Conservation (phyloP, 1,140 invertebrate genomes). For the Drosophila insularis region DNA sequence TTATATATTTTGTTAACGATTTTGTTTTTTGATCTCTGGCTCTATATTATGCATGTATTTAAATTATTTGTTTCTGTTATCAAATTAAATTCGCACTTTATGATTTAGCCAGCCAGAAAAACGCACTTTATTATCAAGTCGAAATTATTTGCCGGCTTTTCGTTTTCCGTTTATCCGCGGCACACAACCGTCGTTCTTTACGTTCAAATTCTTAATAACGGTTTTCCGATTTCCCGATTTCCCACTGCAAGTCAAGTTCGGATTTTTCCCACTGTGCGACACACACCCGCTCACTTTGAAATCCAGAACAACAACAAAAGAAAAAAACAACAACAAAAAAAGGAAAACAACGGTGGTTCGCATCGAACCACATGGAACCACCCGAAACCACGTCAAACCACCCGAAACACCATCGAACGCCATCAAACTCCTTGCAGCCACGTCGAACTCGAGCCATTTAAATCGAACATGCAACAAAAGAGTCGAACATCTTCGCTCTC, state of each 20-base stretch:
- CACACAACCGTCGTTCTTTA: conserved; percentile 1
- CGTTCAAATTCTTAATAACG: neutral
- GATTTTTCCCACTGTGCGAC: neutral
- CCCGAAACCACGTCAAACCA: too few relatives aligned
- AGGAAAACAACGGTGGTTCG: too few relatives aligned
- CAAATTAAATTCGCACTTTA: neutral
- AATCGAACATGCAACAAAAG: too few relatives aligned
- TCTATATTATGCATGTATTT: too few relatives aligned
- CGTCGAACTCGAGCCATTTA: too few relatives aligned
- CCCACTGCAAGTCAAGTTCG: neutral
- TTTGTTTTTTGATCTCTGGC: conserved; percentile 36
- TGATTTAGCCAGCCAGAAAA: neutral
- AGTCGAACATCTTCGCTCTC: too few relatives aligned
- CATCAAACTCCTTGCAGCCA: too few relatives aligned
- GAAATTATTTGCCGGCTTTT: conserved; percentile 27
- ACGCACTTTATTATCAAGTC: conserved; percentile 1
- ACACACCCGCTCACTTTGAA: conserved; percentile 21
- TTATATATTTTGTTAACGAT: conserved; percentile 40
- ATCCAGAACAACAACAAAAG: neutral
- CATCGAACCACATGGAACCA: too few relatives aligned
- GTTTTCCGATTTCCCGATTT: neutral
- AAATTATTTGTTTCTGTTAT: conserved; percentile 2
- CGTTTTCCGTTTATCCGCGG: neutral
- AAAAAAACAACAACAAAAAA: too few relatives aligned
- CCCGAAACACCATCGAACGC: too few relatives aligned